These are phyloP conservation scores for Halictus ligatus DNA, from an alignment of 2,888 invertebrate species.

Conservation along the genomic window DNA sequence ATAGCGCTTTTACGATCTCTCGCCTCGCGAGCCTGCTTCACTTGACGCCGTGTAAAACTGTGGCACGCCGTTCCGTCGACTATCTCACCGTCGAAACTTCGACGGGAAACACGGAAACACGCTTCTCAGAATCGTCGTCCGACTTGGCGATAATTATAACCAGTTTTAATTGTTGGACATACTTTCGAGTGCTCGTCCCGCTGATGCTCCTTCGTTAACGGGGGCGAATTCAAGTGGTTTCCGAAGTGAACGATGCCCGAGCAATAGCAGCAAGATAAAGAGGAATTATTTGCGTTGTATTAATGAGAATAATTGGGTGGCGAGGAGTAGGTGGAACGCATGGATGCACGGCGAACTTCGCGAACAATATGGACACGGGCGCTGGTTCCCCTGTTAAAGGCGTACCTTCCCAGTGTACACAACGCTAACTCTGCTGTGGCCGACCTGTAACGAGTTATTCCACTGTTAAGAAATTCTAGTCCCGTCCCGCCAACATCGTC, in stretches of 20 bases:
- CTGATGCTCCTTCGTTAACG: not conserved
- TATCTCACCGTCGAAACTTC: not conserved
- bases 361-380: not conserved
- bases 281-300: constrained; percentile 22
- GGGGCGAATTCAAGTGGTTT: not conserved
- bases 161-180: not conserved
- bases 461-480: constrained; percentile 42
- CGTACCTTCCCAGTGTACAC: constrained; percentile 35
- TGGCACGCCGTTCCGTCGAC: too few species aligned
- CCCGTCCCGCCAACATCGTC: constrained; percentile 19
- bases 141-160: constrained; percentile 14
- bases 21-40: constrained; percentile 28
- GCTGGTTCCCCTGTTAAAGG: constrained; percentile 15
- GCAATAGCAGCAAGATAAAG: not conserved
- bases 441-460: constrained; percentile 49
- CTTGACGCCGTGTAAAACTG: constrained; percentile 35
- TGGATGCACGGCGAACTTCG: constrained; percentile 11
- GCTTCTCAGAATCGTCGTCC: not conserved
- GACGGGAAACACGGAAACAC: not conserved
- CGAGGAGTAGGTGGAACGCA: constrained; percentile 8
- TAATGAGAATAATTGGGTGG: constrained; percentile 28
- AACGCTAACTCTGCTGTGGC: constrained; percentile 35
- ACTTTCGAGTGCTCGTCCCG: not conserved
- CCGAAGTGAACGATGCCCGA: not conserved
- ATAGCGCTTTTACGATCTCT: constrained; percentile 43